phyloP scores from a whole-genome alignment of 2,888 invertebrate species.

The Oscheius sp. region DNA sequence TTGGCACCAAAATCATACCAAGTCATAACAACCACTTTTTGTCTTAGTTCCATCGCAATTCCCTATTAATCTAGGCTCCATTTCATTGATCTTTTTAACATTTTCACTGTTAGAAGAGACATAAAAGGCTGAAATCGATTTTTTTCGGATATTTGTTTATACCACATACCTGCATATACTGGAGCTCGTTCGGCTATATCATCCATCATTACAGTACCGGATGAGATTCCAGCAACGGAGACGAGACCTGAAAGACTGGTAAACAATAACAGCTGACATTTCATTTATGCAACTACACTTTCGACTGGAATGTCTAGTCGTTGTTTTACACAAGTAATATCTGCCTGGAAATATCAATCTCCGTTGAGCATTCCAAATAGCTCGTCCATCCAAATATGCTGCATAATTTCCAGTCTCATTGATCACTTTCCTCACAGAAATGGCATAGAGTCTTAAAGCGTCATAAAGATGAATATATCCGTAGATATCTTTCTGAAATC shows the following conservation, averaged over 20 bases:
- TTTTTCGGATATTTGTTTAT: background rate
- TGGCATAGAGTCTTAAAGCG: slow-evolving; percentile 63
- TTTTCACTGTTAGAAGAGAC: slow-evolving; percentile 66
- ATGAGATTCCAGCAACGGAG: slow-evolving; percentile 58
- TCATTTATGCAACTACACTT: no score
- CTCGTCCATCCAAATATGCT: slow-evolving; percentile 59
- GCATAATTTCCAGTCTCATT: slow-evolving; percentile 54
- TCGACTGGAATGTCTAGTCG: no score
- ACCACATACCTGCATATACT: slow-evolving; percentile 58
- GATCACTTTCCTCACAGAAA: slow-evolving; percentile 59
- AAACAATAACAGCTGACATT: no score
- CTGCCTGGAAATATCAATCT: slow-evolving; percentile 62
- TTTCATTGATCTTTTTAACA: slow-evolving; percentile 65
- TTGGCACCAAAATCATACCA: slow-evolving; percentile 33
- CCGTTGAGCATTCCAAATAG: slow-evolving; percentile 68
- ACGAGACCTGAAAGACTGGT: slow-evolving; percentile 53
- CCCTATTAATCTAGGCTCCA: slow-evolving; percentile 55
- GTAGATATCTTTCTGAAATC: slow-evolving; percentile 61
- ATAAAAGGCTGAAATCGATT: slow-evolving; percentile 60
- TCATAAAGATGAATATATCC: slow-evolving; percentile 69
- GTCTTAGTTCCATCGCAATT: slow-evolving; percentile 65
- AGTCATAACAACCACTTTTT: slow-evolving; percentile 62
- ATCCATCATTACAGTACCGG: slow-evolving; percentile 67
- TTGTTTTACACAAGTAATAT: no score
- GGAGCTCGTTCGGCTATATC: slow-evolving; percentile 67